Base-by-base conservation (phyloP, 2,888 invertebrate genomes). In the Sphaeridia pumilis region DNA sequence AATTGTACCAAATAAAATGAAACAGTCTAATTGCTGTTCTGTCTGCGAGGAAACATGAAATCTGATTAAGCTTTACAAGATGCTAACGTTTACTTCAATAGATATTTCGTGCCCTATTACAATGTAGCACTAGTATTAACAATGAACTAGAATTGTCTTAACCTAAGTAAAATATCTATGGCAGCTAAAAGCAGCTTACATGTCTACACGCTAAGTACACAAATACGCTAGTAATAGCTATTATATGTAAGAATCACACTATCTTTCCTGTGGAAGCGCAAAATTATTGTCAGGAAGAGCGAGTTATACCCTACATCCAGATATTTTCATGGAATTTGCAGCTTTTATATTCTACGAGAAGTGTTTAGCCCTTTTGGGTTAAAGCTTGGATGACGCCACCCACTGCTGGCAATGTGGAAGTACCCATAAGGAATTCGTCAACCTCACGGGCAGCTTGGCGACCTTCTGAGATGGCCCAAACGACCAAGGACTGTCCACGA, bases 381-480 rank as follows among this genome's bases (percentile, higher is more conserved):
- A 62, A 58, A 7, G 63, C 56, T 57, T 68, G 68, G 38, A 74
- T 69, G 43, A 95, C 83, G 17, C 95, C 97, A 27, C 97, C 97
- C 2, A 88, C 84, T 21, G 90, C 93, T 3, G 97, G 93, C 51
- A 98, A 76, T 4, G 81, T 78, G 4, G 93, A 88, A 28, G 74
- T 74, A 44, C 78, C 77, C 67, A 80, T 81, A 17, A 98, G 78
- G 72, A 80, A 84, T 49, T 82, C 75, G 70, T 98, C 98, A 2
- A 97, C 84, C 65, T 90, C 87, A 41, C 93, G 76, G 14, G 98
- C 98, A 7, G 94, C 95, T 73, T 93, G 95, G n/a, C 98, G 78
- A 2, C 98, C 98, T 71, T 98, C 98, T 0, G 88, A 78, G 60
- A 98, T 98, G 21, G 97, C 98, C 90, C 95, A 97, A 7, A 98